Evolutionary conservation across 2,888 invertebrate species (phyloP), one percentile per base, ranked within the genome.

Genomic region (Entomobrya multifasciata): DNA sequence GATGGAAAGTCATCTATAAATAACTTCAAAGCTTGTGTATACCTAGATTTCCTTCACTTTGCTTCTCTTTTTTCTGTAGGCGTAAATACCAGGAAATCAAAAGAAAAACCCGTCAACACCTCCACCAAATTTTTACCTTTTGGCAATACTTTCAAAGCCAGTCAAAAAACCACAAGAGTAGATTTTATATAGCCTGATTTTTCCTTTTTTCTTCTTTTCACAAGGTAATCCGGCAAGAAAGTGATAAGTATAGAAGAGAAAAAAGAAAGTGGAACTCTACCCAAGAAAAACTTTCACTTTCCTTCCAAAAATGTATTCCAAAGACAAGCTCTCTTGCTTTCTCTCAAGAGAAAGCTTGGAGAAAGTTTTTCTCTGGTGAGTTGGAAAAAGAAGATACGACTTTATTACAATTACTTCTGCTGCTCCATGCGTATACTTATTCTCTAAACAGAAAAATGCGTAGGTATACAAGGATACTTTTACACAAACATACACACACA

Each of bases 221-320:
- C 30, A n/a, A 62, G 62, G 30, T 62, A 62, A 62, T 62, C 62
- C 62, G 27, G 2, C 62, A 62, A 62, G 15, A 60, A 57, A 30
- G 36, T 27, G 27, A 36, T 62, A 36, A 30, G 62, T 30, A 27
- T 62, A 8, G 36, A 8, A 36, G 36, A 36, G 36, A 8, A 36
- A 8, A 36, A 8, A 36, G 62, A 62, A 30, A 62, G 36, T 62
- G 30, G 62, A 62, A 62, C 62, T 62, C 62, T n/a, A 62, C 27
- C 62, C 36, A 36, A 62, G 62, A 15, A 62, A 30, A 62, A 62
- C 62, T 62, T 62, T 62, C 36, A 27, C 62, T 62, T 62, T 62
- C n/a, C n/a, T 15, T 62, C 27, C 15, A 15, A 49, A 49, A 15
- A 49, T 49, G n/a, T 49, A 49, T 49, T 10, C n/a, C 15, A 36